Evolutionary conservation across 2,113 vertebrate species (phyloP).

Genomic region (Zosterops lateralis): DNA sequence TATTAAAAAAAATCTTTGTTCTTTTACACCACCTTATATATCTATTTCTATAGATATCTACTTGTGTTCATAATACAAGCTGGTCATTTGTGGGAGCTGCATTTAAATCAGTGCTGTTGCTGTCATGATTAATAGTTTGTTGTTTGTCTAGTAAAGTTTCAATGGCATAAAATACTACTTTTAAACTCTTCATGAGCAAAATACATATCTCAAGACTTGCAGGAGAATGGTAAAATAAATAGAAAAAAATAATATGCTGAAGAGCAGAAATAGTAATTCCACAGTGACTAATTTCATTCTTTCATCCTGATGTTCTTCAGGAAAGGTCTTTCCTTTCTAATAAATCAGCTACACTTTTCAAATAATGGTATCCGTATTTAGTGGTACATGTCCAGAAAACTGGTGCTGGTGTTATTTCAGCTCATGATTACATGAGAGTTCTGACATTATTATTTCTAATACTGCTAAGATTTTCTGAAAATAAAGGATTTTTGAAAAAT

Average conservation of each 20-base stretch:
- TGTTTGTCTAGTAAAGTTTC: not conserved
- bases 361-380: not conserved
- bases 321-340: not conserved
- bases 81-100: not conserved
- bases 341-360: not conserved
- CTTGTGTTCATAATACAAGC: not conserved
- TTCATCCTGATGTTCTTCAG: not conserved
- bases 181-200: not conserved
- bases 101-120: not conserved
- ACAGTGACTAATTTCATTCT: not conserved
- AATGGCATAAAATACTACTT: not conserved
- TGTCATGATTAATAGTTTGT: not conserved
- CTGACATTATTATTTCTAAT: not conserved
- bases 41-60: not conserved
- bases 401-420: not conserved
- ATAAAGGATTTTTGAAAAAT: not conserved
- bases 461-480: not conserved
- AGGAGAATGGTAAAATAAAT: not conserved
- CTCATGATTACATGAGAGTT: not conserved
- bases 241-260: not conserved
- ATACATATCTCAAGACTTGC: not conserved
- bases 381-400: not conserved
- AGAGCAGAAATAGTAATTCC: not conserved
- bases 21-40: not conserved
- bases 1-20: not conserved